Base-by-base conservation (phyloP, 1,140 invertebrate species). In the Polypedilum pembai region DNA sequence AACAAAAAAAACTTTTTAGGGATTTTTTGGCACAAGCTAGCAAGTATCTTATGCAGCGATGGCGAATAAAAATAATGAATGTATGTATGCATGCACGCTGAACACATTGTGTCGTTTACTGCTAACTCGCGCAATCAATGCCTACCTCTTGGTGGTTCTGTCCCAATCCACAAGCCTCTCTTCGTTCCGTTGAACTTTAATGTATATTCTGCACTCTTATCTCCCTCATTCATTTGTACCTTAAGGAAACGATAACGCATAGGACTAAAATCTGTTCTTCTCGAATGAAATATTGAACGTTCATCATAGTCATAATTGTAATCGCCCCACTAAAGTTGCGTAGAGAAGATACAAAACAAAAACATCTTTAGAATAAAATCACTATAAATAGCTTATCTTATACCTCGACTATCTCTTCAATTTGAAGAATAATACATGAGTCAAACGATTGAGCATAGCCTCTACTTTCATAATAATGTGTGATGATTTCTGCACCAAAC, bases 121-220 rank as follows among this genome's bases (percentile, higher is more conserved):
- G 5, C 24, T 33, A 33, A 33, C 24, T 33, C 24, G 24, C 24
- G 24, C 24, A 33, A 33, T 33, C n/a, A 56, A 56, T 56, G 10
- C 0, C 81, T 80, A 79, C 86, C 85, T 73, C 85, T 84, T 76
- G 86, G 84, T 33, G 85, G 83, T 0, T 84, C 86, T 21, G 84
- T 81, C 74, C 84, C 85, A 0, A 84, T 84, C 86, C 86, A 87
- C 75, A 84, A 83, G 0, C 86, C 85, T 0, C 85, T 83, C 20
- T 78, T 78, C 33, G 78, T 81, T 0, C 76, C 80, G 40, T 85
- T 84, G 74, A 85, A 86, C 74, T 83, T 83, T 69, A 87, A 81
- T 3, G 80, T 81, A 65, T 87, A 87, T 77, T 86, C 83, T 33
- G 85, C 77, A 74, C 79, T 82, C 65, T 80, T 83, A 5, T 83